A percentile compares a stretch with the other conserved stretches of the same genome.
phyloP scores from a whole-genome alignment of 2,797 vertebrate species.

The Natrix natrix region DNA sequence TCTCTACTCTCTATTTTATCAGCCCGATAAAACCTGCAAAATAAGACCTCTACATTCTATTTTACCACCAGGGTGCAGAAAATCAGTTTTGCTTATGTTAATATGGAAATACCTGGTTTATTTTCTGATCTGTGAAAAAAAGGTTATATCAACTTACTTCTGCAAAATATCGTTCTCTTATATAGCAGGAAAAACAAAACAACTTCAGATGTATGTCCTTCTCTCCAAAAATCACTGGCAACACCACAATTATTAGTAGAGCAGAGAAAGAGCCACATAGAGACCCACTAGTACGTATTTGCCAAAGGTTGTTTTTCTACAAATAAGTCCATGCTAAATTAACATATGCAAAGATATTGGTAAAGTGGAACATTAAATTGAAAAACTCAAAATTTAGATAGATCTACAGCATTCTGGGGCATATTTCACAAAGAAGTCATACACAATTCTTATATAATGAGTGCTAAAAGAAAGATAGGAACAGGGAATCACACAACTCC shows the following conservation, averaged over 20 bases:
- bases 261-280: background rate
- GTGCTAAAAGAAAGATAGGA: background rate
- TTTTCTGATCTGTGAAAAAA: background rate
- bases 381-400: background rate
- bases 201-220: background rate
- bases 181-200: background rate
- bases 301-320: background rate
- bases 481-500: background rate
- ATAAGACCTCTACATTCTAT: background rate
- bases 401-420: background rate
- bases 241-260: background rate
- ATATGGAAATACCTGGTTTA: background rate
- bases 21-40: constrained; percentile 2
- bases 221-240: background rate
- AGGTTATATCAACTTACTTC: background rate
- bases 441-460: background rate
- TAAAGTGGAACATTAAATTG: background rate
- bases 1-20: background rate
- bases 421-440: background rate
- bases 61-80: background rate
- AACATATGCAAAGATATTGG: background rate
- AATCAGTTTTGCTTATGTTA: background rate
- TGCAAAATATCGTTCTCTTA: background rate
- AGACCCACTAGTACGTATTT: background rate
- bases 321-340: background rate